Evolutionary conservation across 2,113 vertebrate species (phyloP), one percentile per base, ranked within the genome.

Genomic region (Sylvietta virens): DNA sequence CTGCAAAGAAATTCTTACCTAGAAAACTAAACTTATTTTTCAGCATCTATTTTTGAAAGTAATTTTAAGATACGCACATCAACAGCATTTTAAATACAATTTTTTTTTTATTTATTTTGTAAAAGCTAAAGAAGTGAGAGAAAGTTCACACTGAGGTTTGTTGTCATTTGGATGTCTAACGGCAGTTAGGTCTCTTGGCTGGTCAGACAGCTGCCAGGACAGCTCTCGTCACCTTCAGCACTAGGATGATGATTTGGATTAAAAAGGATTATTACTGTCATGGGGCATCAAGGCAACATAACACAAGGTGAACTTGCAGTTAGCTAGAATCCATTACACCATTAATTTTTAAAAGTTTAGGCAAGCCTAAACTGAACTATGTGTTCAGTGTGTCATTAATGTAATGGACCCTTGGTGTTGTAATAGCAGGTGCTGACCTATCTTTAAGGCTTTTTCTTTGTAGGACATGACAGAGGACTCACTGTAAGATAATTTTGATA

Each of bases 121-220:
- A 81, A 91, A 78, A 57, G 12, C 14, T 44, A 47, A 62, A 90
- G 64, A 39, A 78, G 39, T 33, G 30, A 93, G 22, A 91, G 51
- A 9, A 58, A 56, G 54, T 71, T 74, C 48, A 67, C 2, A 2
- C 42, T 60, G 24, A 91, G 48, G 56, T 51, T 30, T 74, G 60
- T 16, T 87, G 73, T 74, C 81, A 91, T 48, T 45, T 71, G 56
- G 20, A 79, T 76, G 35, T 67, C 51, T 80, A 58, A 37, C 0
- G 2, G 27, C 56, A 78, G 47, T 39, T 53, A 26, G 22, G 44
- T 61, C 51, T 42, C 45, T 45, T 47, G 60, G 60, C n/a, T 78
- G 64, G 56, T 67, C 73, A 84, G 84, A 66, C n/a, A 95, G 84
- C 92, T 96, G 96, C 57, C 84, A 85, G 67, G 40, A 87, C 51